Evolutionary conservation across 2,797 vertebrate species (phyloP).

Genomic region (Dicrostonyx torquatus): DNA sequence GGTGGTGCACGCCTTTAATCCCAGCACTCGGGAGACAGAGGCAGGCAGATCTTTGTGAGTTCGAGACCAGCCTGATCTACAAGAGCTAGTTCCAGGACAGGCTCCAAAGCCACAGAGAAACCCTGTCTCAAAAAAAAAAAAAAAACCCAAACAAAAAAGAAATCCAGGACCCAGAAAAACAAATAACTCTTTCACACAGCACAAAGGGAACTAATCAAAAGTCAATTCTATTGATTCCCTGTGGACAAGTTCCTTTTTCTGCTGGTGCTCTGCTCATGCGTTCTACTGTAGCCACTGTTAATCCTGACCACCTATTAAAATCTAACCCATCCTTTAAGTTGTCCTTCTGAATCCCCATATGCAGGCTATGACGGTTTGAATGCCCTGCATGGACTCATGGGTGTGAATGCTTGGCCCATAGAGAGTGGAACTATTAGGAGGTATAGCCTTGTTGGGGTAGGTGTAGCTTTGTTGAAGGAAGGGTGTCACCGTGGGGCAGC

Average conservation of each 20-base stretch:
- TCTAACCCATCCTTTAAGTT: background rate
- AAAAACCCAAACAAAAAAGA: too few relatives aligned
- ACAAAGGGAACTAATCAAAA: background rate
- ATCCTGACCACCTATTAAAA: background rate
- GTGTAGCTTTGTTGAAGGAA: background rate
- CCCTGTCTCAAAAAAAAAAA: too few relatives aligned
- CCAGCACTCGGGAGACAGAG: too few relatives aligned
- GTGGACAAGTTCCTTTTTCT: background rate
- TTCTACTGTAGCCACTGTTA: background rate
- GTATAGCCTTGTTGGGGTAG: background rate
- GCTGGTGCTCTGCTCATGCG: background rate
- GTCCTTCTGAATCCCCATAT: background rate
- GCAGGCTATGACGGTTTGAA: background rate
- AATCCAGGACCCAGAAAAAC: constrained; percentile 2
- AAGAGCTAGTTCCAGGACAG: too few relatives aligned
- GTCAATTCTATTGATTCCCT: background rate
- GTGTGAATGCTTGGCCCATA: background rate
- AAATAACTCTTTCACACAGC: background rate
- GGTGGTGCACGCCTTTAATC: too few relatives aligned
- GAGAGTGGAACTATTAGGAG: background rate
- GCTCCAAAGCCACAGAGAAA: too few relatives aligned
- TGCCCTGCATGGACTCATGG: background rate
- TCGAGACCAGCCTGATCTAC: too few relatives aligned
- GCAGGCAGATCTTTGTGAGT: too few relatives aligned
- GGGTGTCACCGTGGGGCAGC: background rate